Percentiles rank a stretch among this genome's conserved stretches.
phyloP scores from a whole-genome alignment of 2,888 invertebrate species.

The Chromoteleia sp. region DNA sequence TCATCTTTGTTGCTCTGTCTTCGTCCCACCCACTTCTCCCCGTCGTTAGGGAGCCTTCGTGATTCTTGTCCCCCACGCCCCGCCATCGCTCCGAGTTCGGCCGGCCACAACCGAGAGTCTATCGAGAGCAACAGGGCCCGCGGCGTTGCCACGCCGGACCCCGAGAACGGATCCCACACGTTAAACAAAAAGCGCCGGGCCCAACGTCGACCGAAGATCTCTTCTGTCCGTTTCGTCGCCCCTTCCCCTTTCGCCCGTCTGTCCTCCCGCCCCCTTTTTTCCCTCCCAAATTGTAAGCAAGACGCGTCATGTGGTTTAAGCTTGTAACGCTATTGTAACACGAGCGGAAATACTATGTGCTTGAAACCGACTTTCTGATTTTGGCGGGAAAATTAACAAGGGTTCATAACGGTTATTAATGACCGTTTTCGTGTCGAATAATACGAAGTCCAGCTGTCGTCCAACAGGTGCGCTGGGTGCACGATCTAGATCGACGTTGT shows the following conservation, averaged over 20 bases:
- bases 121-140: conserved; percentile 74
- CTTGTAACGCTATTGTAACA: conserved; percentile 25
- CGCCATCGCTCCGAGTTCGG: conserved; percentile 1
- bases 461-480: no score
- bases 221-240: conserved; percentile 49
- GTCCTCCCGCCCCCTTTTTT: conserved; percentile 19
- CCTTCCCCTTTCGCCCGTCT: conserved; percentile 4
- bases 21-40: conserved; percentile 8
- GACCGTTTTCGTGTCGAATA: no score
- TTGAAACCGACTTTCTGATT: conserved; percentile 2
- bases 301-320: conserved; percentile 32
- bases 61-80: background rate
- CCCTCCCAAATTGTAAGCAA: conserved; percentile 33
- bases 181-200: conserved; percentile 77
- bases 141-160: conserved; percentile 81
- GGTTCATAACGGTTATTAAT: no score
- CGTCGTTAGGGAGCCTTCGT: background rate
- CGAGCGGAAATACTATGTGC: background rate
- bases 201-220: conserved; percentile 70
- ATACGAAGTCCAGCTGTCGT: no score
- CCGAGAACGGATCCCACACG: conserved; percentile 76
- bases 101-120: conserved; percentile 69
- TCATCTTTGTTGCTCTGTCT: background rate
- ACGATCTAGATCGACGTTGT: no score
- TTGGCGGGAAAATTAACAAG: conserved; percentile 18